These are phyloP conservation scores for Myopa testacea DNA, from an alignment of 2,888 invertebrate species.

Conservation along the genomic window DNA sequence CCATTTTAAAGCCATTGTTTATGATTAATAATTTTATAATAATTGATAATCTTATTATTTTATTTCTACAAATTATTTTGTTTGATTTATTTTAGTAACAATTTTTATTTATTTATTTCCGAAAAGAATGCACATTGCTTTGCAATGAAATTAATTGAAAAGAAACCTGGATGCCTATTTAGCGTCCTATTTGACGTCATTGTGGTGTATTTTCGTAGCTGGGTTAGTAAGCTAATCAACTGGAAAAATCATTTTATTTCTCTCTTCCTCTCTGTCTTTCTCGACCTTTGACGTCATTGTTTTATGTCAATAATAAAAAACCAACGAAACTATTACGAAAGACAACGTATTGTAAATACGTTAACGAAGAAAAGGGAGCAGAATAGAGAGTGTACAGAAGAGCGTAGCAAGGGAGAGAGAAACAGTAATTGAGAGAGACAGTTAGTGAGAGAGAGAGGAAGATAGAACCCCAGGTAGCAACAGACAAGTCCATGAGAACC, in stretches of 20 bases:
- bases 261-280: background rate
- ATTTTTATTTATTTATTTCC: too few species aligned
- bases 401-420: background rate
- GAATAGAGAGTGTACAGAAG: background rate
- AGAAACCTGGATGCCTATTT: background rate
- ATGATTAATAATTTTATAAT: too few species aligned
- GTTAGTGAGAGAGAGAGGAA: background rate
- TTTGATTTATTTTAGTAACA: too few species aligned
- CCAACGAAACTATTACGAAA: background rate
- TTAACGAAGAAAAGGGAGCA: background rate
- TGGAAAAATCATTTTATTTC: background rate
- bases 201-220: background rate
- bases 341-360: background rate
- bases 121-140: too few species aligned
- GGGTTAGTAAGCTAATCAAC: background rate
- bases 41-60: too few species aligned
- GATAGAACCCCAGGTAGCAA: background rate
- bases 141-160: too few species aligned
- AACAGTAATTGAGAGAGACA: background rate
- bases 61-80: too few species aligned
- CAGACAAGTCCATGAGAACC: too few species aligned
- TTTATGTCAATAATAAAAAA: conserved; percentile 1
- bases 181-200: conserved; percentile 6
- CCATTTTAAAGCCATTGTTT: background rate
- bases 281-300: conserved; percentile 2